Conservation (phyloP, 2,113 vertebrate genomes). For the Sturnus vulgaris region DNA sequence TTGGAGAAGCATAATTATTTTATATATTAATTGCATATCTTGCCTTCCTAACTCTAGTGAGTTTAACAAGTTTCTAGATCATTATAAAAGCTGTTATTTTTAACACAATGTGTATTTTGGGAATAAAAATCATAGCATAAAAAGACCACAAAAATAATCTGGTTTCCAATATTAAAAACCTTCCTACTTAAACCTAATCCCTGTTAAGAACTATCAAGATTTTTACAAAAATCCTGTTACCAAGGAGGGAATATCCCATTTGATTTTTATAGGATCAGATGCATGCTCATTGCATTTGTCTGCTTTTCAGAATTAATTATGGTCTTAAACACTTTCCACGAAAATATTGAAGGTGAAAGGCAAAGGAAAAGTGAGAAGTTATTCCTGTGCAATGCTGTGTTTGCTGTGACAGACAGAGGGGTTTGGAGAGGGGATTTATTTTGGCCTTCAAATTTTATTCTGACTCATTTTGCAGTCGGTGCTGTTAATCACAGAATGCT, state of each 20-base stretch:
- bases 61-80: background rate
- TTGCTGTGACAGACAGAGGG: background rate
- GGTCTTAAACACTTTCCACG: background rate
- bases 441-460: background rate
- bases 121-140: background rate
- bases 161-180: background rate
- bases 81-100: background rate
- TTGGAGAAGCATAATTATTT: background rate
- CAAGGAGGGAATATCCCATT: background rate
- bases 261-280: slow-evolving; percentile 9
- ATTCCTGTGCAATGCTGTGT: background rate
- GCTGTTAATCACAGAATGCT: too few species aligned
- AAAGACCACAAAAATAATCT: background rate
- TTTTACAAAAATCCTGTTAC: background rate
- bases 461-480: background rate
- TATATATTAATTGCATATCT: background rate
- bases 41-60: background rate
- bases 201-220: background rate
- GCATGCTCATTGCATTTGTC: background rate
- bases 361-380: background rate
- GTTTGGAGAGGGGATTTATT: background rate
- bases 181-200: background rate
- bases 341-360: background rate
- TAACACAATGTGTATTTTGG: background rate
- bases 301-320: background rate